These are phyloP conservation scores for Agrotis clavis DNA, from an alignment of 2,888 invertebrate genomes.

Conservation along the genomic window DNA sequence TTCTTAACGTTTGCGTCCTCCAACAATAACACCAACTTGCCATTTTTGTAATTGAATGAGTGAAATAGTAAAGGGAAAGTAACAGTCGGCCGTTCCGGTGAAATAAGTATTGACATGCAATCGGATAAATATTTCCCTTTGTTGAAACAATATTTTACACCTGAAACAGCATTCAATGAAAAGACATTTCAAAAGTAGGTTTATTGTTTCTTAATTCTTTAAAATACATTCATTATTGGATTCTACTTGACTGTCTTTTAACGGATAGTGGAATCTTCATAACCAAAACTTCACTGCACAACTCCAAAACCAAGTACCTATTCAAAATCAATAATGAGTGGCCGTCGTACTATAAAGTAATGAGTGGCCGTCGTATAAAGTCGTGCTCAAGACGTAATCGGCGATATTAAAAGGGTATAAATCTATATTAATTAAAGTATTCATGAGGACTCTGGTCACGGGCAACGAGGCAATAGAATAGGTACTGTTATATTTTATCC, in stretches of 20 bases:
- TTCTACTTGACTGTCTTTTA: background rate
- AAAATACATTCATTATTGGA: too few relatives aligned
- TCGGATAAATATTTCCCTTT: constrained; percentile 45
- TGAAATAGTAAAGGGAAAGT: constrained; percentile 74
- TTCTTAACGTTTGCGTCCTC: constrained; percentile 77
- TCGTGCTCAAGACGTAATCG: background rate
- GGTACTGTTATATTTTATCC: background rate
- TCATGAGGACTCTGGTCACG: background rate
- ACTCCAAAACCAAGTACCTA: background rate
- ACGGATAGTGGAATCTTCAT: background rate
- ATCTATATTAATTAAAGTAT: background rate
- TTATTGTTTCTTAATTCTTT: too few relatives aligned
- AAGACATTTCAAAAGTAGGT: background rate
- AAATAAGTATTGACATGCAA: constrained; percentile 65
- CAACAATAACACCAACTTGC: constrained; percentile 75
- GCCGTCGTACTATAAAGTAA: too few relatives aligned
- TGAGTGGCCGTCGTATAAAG: background rate
- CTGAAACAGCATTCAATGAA: constrained; percentile 10
- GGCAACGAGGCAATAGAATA: background rate
- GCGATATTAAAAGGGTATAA: background rate
- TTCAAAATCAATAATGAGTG: background rate
- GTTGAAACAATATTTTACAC: constrained; percentile 40
- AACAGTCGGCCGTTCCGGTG: constrained; percentile 69
- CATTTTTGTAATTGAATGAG: constrained; percentile 79
- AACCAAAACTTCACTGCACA: background rate